Evolutionary conservation across 2,113 vertebrate species (phyloP).

Genomic region (Bufo bufo): DNA sequence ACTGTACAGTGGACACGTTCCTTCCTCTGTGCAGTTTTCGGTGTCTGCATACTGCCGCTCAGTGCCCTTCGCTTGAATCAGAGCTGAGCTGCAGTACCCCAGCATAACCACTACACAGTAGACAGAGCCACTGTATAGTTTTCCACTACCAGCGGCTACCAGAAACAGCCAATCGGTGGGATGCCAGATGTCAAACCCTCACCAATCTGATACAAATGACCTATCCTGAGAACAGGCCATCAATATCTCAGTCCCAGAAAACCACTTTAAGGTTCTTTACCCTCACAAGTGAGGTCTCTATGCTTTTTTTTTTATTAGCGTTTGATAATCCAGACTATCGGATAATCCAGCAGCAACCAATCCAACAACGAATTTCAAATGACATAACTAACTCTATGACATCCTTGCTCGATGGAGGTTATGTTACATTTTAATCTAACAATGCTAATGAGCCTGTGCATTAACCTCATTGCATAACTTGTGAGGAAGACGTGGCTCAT

Average conservation of each 20-base stretch:
- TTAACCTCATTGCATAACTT: conserved; percentile 9
- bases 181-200: too few relatives aligned
- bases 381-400: background rate
- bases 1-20: too few relatives aligned
- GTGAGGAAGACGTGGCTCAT: background rate
- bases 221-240: background rate
- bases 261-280: background rate
- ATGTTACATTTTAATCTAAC: background rate
- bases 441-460: background rate
- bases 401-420: background rate
- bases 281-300: background rate
- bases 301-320: background rate
- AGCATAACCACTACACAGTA: too few relatives aligned
- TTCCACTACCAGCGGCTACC: too few relatives aligned
- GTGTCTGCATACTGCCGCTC: too few relatives aligned
- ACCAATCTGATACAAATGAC: too few relatives aligned
- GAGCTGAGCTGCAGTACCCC: too few relatives aligned
- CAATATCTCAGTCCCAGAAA: background rate
- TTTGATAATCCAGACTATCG: background rate
- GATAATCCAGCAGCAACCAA: background rate
- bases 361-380: background rate
- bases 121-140: too few relatives aligned
- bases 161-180: too few relatives aligned
- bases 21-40: too few relatives aligned
- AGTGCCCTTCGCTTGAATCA: too few relatives aligned